Base-by-base conservation (phyloP, 2,888 invertebrate species). In the Hypsopygia costalis region DNA sequence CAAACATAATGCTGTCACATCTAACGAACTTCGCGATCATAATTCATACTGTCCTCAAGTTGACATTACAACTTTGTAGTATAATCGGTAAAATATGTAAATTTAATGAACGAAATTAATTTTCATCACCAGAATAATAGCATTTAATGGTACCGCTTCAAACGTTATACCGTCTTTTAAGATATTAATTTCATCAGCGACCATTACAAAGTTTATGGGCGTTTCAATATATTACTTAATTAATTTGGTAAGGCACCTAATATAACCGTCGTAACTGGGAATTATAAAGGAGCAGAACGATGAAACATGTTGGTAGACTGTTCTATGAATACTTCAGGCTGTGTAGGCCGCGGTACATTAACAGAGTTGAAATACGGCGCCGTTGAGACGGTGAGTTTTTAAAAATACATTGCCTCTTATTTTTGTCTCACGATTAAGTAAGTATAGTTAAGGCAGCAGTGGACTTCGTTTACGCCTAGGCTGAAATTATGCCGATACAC, bases 121-220 rank as follows among this genome's bases (percentile, higher is more conserved):
- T 54, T 64, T 64, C 59, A 60, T 67, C 58, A 58, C 58, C 49
- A 44, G 55, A 60, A 63, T 67, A 66, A 67, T 60, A 62, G 52
- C 49, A 51, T 49, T 58, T 64, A 62, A 68, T 60, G 54, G 57
- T 54, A 53, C 44, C 55, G 52, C 64, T 63, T 49, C 48, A 55
- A 58, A 54, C 51, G 55, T 55, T 57, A 41, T 34, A 36, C 40
- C 46, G 47, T 48, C 47, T 46, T 49, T 63, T 59, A 50, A 62
- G 58, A 69, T 65, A 68, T 69, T 70, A 69, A 72, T 69, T 72
- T 63, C 57, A 58, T 64, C 60, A 65, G 57, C 60, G 60, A 52
- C 61, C 59, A 55, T 68, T 65, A 64, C 51, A 52, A 55, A 65
- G 52, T 69, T 70, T 66, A 70, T 61, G 65, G 59, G 58, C 53